Evolutionary conservation across 2,797 vertebrate species (phyloP).

Genomic region (Poeciliopsis turneri): DNA sequence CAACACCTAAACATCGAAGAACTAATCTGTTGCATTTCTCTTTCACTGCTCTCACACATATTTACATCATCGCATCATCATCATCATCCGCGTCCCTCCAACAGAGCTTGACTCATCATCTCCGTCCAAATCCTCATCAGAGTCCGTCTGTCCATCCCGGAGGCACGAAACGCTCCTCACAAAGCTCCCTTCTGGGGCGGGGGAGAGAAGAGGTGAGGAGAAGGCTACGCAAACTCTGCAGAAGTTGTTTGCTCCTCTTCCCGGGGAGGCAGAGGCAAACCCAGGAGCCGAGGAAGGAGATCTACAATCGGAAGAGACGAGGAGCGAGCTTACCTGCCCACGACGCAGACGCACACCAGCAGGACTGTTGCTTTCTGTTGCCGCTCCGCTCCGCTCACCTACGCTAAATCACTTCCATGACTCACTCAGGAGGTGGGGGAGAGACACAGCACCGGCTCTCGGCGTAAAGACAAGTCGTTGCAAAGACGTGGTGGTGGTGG

Average conservation of each 20-base stretch:
- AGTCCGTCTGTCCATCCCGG: constrained; percentile 48
- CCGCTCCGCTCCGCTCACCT: constrained; percentile 62
- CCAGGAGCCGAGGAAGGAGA: neutral
- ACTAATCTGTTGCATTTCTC: constrained; percentile 33
- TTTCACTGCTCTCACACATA: constrained; percentile 30
- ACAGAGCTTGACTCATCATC: constrained; percentile 62
- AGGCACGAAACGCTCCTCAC: constrained; percentile 41
- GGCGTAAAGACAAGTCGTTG: constrained; percentile 59
- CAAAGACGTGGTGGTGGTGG: constrained; percentile 13
- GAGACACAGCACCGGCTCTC: constrained; percentile 59
- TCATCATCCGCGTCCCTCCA: constrained; percentile 45
- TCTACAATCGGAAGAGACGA: constrained; percentile 2
- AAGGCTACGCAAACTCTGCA: constrained; percentile 49
- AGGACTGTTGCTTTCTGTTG: constrained; percentile 35
- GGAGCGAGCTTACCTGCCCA: constrained; percentile 53
- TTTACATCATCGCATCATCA: constrained; percentile 37
- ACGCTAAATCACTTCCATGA: constrained; percentile 68
- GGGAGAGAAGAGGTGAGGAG: neutral
- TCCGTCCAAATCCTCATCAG: constrained; percentile 40
- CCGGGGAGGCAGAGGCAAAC: neutral
- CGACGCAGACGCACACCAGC: constrained; percentile 22
- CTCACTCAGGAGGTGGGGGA: constrained; percentile 49
- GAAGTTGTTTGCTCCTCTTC: constrained; percentile 51
- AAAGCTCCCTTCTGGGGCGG: constrained; percentile 3
- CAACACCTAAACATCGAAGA: constrained; percentile 18